phyloP scores from a whole-genome alignment of 37 sponge, comb jelly and placozoan genomes.

The Lycopodina hypogea region DNA sequence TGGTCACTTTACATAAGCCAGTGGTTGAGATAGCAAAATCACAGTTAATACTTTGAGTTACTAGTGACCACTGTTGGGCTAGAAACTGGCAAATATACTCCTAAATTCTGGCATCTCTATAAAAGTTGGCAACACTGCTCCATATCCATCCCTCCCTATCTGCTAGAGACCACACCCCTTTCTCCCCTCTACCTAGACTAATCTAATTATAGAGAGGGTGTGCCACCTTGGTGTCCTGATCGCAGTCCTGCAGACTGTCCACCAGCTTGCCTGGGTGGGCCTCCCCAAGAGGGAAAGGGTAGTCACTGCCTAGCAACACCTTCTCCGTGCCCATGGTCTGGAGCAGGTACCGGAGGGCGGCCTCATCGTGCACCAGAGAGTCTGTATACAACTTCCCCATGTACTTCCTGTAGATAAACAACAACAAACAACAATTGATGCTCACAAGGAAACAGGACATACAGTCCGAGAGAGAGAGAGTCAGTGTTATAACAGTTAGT shows the following conservation, averaged over 20 bases:
- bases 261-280: conserved; percentile 90
- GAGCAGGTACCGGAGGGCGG: conserved; percentile 73
- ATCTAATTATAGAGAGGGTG: no score
- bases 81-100: no score
- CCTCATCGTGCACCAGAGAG: conserved; percentile 79
- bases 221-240: conserved; percentile 59
- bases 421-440: background rate
- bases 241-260: conserved; percentile 61
- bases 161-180: no score
- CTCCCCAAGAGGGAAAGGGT: conserved; percentile 92
- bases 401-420: conserved; percentile 63
- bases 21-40: no score
- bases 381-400: conserved; percentile 83
- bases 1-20: no score
- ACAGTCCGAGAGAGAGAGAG: background rate
- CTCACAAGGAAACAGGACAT: no score
- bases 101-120: no score
- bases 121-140: no score
- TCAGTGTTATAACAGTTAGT: background rate
- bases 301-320: conserved; percentile 85
- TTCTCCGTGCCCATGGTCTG: conserved; percentile 62
- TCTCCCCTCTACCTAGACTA: no score
- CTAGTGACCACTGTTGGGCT: no score
- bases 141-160: no score
- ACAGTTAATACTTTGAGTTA: no score